Evolutionary conservation across 2,113 vertebrate genomes (phyloP), one percentile per base, ranked within the genome.

Genomic region (Nycticryphes semicollaris): DNA sequence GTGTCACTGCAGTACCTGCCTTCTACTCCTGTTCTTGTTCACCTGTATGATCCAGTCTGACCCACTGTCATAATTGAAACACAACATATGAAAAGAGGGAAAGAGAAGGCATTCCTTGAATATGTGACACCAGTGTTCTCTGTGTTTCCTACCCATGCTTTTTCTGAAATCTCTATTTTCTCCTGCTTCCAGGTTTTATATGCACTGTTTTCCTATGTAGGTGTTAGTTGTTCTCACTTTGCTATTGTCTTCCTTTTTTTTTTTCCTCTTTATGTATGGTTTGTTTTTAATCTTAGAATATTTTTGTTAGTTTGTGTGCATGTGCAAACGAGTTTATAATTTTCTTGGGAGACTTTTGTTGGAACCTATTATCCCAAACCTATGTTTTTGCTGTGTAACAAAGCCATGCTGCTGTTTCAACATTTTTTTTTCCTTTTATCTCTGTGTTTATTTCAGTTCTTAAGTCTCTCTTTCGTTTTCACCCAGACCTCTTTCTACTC

Each of bases 381-480:
- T 78, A 68, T 59, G 47, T 87, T 53, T 48, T 94, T 94, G 91
- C 73, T 87, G 88, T 81, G 45, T 69, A 90, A 89, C n/a, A 2
- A 95, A 97, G 17, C 15, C 2, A 3, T 54, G 35, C 19, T 15
- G 3, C 28, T 89, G 17, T 80, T 87, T 81, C 6, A 0, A 39
- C 12, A 30, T 30, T 1, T 39, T 28, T 39, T 63, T 62, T 63
- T 62, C 25, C 10, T 35, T 41, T 64, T 64, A 30, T 64, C 18
- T 64, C 28, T 30, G 39, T 43, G 19, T 6, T 43, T 64, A 27
- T 64, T 64, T 64, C 39, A 20, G 5, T 30, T 64, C 62, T 43
- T 64, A 31, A 64, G 41, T 43, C 39, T 64, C 35, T 89, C 39
- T 47, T 30, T 72, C 18, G 47, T 10, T 91, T 81, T 95, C 21